Percentiles rank a stretch among this genome's conserved stretches.
Conservation (phyloP, 2,797 vertebrate genomes). For the Sebastes itinus region DNA sequence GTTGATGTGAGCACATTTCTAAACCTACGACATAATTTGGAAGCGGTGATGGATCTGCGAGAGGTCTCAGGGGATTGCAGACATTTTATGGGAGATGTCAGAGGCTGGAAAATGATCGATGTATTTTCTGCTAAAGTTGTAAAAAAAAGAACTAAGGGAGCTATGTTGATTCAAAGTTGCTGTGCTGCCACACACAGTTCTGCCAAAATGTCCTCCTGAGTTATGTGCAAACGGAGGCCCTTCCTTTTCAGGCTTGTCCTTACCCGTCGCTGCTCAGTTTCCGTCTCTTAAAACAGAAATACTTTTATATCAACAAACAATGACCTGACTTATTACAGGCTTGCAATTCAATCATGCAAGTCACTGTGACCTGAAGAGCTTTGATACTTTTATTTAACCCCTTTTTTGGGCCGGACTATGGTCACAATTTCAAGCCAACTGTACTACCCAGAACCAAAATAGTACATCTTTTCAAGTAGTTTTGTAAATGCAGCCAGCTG, state of each 20-base stretch:
- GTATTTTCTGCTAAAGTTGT: not conserved
- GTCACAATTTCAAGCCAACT: not conserved
- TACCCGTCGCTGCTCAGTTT: not conserved
- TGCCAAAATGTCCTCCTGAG: constrained; percentile 28
- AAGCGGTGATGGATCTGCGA: not conserved
- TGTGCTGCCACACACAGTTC: constrained; percentile 6
- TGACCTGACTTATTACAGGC: not conserved
- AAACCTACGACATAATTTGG: not conserved
- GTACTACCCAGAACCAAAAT: not conserved
- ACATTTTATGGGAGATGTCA: constrained; percentile 37
- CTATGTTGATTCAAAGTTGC: not conserved
- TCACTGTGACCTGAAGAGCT: not conserved
- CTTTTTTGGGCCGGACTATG: too few relatives aligned
- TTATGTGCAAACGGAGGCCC: not conserved
- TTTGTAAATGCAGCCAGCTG: not conserved
- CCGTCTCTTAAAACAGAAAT: not conserved
- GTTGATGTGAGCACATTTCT: not conserved
- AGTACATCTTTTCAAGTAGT: not conserved
- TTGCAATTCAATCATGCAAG: not conserved
- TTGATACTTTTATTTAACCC: not conserved
- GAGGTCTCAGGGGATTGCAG: not conserved
- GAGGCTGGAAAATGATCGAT: not conserved
- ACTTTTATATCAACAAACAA: not conserved
- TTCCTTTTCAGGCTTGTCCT: not conserved
- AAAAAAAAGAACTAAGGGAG: constrained; percentile 11